Evolutionary conservation across 2,888 invertebrate species (phyloP).

Genomic region (Byasa hedistus): DNA sequence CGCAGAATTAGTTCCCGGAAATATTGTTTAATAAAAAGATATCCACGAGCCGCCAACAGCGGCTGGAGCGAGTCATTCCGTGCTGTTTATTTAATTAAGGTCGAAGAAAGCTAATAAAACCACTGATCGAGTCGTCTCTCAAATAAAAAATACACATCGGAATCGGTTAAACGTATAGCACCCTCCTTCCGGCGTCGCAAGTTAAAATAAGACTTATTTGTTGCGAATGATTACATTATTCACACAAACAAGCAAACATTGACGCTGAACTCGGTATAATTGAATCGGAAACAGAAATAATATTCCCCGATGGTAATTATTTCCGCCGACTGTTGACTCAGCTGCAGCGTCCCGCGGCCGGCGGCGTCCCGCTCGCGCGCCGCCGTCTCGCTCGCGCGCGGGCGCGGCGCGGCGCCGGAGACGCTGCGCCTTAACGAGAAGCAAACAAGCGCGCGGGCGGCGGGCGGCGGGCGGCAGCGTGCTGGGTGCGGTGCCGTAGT

Average conservation of each 20-base stretch:
- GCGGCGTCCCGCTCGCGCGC: slow-evolving; percentile 14
- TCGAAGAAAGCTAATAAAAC: too few species aligned
- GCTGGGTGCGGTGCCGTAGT: too few species aligned
- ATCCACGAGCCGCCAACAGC: neutral
- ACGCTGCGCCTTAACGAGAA: slow-evolving; percentile 1
- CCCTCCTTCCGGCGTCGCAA: too few species aligned
- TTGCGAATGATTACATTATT: slow-evolving; percentile 1
- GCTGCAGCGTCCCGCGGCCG: slow-evolving; percentile 25
- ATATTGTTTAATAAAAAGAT: neutral
- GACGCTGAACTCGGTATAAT: slow-evolving; percentile 9
- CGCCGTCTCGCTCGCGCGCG: too few species aligned
- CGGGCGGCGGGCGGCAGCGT: neutral
- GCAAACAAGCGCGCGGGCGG: neutral
- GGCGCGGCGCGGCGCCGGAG: slow-evolving; percentile 1
- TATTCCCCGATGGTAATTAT: slow-evolving; percentile 20
- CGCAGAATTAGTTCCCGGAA: slow-evolving; percentile 4
- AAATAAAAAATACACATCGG: too few species aligned
- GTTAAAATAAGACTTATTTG: neutral
- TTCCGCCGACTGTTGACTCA: slow-evolving; percentile 24
- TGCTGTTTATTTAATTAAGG: too few species aligned
- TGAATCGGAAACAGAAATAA: slow-evolving; percentile 27
- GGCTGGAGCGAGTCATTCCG: too few species aligned
- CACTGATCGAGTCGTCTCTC: too few species aligned
- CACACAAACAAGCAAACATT: neutral
- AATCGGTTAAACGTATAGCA: too few species aligned